phyloP scores from a whole-genome alignment of 1,140 invertebrate genomes.

The Drosophila kikkawai region DNA sequence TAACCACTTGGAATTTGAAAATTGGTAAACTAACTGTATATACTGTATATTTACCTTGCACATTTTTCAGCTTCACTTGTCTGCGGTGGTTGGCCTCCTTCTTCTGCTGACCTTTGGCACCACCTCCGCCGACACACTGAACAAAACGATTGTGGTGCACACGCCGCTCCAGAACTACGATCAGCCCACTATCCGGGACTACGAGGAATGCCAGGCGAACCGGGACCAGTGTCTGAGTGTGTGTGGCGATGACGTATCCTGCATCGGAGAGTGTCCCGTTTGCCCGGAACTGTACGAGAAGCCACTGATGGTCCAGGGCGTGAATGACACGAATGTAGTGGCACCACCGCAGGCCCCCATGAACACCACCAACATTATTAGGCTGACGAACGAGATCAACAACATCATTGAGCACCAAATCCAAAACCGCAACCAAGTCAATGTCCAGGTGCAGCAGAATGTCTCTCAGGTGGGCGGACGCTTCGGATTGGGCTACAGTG shows the following conservation, averaged over 20 bases:
- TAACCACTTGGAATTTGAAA: too few species aligned
- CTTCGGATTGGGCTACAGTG: constrained; percentile 71
- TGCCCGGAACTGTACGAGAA: constrained; percentile 68
- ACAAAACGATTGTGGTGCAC: constrained; percentile 66
- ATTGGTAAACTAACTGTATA: too few species aligned
- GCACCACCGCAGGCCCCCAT: constrained; percentile 24
- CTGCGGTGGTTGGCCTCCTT: constrained; percentile 18
- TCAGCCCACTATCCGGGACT: constrained; percentile 67
- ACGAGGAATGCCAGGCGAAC: constrained; percentile 64
- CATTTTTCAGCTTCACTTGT: not conserved
- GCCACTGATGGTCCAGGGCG: constrained; percentile 69
- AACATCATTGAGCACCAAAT: constrained; percentile 71
- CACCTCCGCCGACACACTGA: not conserved
- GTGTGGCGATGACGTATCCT: constrained; percentile 30
- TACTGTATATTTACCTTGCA: not conserved
- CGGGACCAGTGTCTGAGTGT: constrained; percentile 44
- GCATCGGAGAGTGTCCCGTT: constrained; percentile 56
- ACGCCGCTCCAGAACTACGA: constrained; percentile 73
- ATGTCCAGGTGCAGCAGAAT: constrained; percentile 68
- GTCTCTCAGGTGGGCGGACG: constrained; percentile 69
- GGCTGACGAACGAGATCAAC: constrained; percentile 71
- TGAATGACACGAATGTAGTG: constrained; percentile 66
- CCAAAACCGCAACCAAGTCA: constrained; percentile 55
- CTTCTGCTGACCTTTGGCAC: constrained; percentile 27
- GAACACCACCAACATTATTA: constrained; percentile 77